Percentiles rank a stretch among this genome's conserved stretches.
Conservation (phyloP, 2,797 vertebrate genomes). For the Hyperoplus immaculatus region DNA sequence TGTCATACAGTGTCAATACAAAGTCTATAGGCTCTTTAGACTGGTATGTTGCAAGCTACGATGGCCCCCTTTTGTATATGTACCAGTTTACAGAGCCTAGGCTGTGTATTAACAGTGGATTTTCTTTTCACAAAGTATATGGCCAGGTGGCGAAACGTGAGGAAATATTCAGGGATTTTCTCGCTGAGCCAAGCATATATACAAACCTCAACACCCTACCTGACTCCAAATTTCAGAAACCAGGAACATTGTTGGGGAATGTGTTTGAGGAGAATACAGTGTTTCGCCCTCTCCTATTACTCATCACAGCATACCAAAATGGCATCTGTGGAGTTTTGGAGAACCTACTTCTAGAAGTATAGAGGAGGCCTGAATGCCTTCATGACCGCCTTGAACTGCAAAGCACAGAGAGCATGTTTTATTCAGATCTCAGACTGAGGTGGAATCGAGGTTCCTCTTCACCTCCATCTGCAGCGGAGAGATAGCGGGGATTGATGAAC, state of each 20-base stretch:
- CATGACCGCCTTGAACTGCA: conserved; percentile 71
- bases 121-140: too few relatives aligned
- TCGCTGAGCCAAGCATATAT: too few relatives aligned
- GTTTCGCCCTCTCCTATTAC: conserved; percentile 37
- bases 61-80: too few relatives aligned
- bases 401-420: conserved; percentile 73
- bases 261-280: conserved; percentile 13
- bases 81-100: too few relatives aligned
- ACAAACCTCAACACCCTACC: conserved; percentile 10
- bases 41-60: too few relatives aligned
- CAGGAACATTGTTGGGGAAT: neutral
- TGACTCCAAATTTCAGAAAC: conserved; percentile 10
- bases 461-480: conserved; percentile 75
- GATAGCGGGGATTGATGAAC: conserved; percentile 80
- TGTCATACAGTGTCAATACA: too few relatives aligned
- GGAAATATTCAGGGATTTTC: too few relatives aligned
- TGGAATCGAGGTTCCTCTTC: conserved; percentile 67
- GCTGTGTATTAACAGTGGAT: too few relatives aligned
- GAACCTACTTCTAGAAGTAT: conserved; percentile 52
- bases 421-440: conserved; percentile 78
- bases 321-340: conserved; percentile 50
- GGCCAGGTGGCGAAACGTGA: too few relatives aligned
- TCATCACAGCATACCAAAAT: conserved; percentile 42
- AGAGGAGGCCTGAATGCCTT: conserved; percentile 47
- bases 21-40: too few relatives aligned